Conservation (phyloP, 2,888 invertebrate genomes). For the Dastarcus helophoroides region DNA sequence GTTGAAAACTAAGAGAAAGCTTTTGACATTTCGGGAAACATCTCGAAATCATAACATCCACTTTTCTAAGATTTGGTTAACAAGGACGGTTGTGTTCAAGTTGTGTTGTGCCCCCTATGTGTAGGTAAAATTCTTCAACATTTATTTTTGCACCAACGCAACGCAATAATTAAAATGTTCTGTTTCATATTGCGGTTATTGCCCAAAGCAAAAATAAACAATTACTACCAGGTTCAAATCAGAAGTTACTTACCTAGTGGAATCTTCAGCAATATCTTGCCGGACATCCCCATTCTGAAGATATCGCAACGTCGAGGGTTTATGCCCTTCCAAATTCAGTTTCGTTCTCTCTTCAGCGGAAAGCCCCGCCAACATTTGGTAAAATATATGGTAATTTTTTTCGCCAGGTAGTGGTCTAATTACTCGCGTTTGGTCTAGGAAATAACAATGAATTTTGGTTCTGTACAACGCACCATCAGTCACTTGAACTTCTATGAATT, state of each 20-base stretch:
- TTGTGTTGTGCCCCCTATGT: too few relatives aligned
- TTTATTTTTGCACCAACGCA: too few relatives aligned
- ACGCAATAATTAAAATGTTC: too few relatives aligned
- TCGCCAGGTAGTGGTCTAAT: slow-evolving; percentile 75
- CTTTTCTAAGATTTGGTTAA: too few relatives aligned
- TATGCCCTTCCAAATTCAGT: slow-evolving; percentile 78
- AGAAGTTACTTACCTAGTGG: slow-evolving; percentile 35
- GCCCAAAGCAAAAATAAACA: too few relatives aligned
- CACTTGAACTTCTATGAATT: slow-evolving; percentile 93
- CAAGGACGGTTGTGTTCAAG: too few relatives aligned
- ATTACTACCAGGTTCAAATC: background rate
- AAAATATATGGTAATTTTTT: slow-evolving; percentile 95
- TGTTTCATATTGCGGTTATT: too few relatives aligned
- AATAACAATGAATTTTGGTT: slow-evolving; percentile 93
- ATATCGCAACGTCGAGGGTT: slow-evolving; percentile 70
- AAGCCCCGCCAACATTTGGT: slow-evolving; percentile 87
- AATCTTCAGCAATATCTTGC: slow-evolving; percentile 63
- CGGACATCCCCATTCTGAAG: slow-evolving; percentile 61
- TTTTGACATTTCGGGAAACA: too few relatives aligned
- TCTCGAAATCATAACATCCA: too few relatives aligned
- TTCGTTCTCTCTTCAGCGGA: slow-evolving; percentile 75
- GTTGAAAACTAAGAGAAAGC: too few relatives aligned
- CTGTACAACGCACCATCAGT: slow-evolving; percentile 89
- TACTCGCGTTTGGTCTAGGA: slow-evolving; percentile 86
- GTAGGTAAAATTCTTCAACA: too few relatives aligned